These are phyloP conservation scores for Enoplosus armatus DNA, from an alignment of 2,797 vertebrate genomes.

Conservation along the genomic window DNA sequence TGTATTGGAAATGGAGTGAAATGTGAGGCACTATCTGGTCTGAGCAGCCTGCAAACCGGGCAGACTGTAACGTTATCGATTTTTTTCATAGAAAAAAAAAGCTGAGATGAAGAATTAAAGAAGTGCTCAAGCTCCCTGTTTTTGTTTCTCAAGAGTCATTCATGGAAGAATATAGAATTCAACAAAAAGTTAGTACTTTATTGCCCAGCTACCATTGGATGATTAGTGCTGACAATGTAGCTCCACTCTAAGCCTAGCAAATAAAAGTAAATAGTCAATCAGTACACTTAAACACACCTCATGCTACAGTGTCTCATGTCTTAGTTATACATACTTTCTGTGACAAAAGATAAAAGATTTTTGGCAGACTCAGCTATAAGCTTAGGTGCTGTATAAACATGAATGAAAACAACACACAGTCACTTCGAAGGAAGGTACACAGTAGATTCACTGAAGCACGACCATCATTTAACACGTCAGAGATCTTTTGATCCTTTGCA, in stretches of 20 bases:
- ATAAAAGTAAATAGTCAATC: not conserved
- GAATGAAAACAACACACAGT: not conserved
- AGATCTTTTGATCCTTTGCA: not conserved
- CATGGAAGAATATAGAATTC: not conserved
- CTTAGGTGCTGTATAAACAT: too few relatives aligned
- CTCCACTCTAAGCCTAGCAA: not conserved
- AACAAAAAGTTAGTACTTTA: not conserved
- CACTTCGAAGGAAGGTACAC: not conserved
- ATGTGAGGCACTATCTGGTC: slow-evolving; percentile 32
- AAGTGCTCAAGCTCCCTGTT: slow-evolving; percentile 6
- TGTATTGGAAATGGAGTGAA: slow-evolving; percentile 26
- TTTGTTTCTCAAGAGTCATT: not conserved
- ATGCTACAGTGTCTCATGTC: not conserved
- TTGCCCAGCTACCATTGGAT: not conserved
- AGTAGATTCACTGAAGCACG: not conserved
- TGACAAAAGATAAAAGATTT: not conserved
- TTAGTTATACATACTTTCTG: not conserved
- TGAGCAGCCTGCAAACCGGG: slow-evolving; percentile 29
- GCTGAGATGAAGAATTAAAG: slow-evolving; percentile 23
- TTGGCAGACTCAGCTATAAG: not conserved
- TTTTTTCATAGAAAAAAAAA: slow-evolving; percentile 2
- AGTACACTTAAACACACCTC: not conserved
- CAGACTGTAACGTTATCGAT: slow-evolving; percentile 33
- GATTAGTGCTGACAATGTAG: not conserved
- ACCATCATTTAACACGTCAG: not conserved